Conservation (phyloP, 2,888 invertebrate species). For the Drosophila multiciliata region DNA sequence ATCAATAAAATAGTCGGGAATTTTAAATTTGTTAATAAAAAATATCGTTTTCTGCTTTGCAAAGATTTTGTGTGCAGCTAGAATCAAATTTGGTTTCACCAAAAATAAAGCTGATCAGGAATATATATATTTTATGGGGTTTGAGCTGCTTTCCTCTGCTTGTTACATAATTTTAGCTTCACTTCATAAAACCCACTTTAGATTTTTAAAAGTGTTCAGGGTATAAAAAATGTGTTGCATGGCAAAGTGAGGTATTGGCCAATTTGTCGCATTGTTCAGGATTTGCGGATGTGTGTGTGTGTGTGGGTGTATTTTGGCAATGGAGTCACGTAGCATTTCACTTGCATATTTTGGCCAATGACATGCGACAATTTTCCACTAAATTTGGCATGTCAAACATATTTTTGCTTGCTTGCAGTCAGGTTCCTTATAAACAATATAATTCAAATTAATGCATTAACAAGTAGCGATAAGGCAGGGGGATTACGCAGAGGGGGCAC, state of each 20-base stretch:
- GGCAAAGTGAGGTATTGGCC: constrained; percentile 43
- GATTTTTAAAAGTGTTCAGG: neutral
- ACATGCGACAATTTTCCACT: constrained; percentile 81
- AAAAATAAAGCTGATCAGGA: neutral
- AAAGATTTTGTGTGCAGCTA: neutral
- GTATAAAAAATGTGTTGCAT: constrained; percentile 23
- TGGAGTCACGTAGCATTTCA: constrained; percentile 74
- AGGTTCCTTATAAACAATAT: constrained; percentile 27
- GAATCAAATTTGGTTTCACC: no score
- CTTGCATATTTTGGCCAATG: constrained; percentile 74
- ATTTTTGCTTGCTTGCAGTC: constrained; percentile 40
- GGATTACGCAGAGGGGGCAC: neutral
- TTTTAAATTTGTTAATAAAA: no score
- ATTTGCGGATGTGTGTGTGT: constrained; percentile 2
- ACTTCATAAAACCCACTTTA: neutral
- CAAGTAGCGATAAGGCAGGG: constrained; percentile 48
- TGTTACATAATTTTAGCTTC: neutral
- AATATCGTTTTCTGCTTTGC: neutral
- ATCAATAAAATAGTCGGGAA: no score
- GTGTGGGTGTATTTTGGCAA: constrained; percentile 57
- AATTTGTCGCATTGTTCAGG: constrained; percentile 71
- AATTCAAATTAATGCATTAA: constrained; percentile 79
- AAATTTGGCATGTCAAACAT: constrained; percentile 79
- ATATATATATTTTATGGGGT: neutral
- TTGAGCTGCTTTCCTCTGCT: neutral